Conservation (phyloP, 2,797 vertebrate species). For the Gastrophryne carolinensis region DNA sequence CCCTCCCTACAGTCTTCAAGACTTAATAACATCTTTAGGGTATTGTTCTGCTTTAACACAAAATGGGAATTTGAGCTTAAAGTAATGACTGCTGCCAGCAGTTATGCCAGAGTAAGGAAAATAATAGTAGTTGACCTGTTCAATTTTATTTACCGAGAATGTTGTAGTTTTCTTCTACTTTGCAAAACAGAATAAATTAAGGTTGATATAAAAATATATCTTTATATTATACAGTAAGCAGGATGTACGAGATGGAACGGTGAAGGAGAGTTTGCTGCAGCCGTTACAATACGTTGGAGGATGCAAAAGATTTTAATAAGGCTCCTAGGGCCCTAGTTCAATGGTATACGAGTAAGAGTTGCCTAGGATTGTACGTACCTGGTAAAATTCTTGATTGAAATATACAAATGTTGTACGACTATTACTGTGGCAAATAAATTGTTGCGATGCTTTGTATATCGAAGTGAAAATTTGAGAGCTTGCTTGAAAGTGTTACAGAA, state of each 20-base stretch:
- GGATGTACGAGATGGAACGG: neutral
- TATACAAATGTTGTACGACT: constrained; percentile 11
- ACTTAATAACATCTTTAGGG: too few relatives aligned
- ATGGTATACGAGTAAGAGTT: neutral
- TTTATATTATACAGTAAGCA: neutral
- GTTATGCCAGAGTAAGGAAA: too few relatives aligned
- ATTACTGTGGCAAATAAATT: constrained; percentile 9
- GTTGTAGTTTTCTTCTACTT: neutral
- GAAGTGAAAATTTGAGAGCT: neutral
- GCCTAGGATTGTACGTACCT: neutral
- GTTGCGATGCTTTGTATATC: neutral
- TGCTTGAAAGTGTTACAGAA: neutral
- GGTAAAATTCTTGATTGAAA: constrained; percentile 6
- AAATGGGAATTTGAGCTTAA: too few relatives aligned
- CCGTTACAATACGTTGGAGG: constrained; percentile 5
- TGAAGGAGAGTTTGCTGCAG: neutral
- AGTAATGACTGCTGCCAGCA: too few relatives aligned
- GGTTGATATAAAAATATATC: too few relatives aligned
- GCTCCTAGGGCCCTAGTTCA: neutral
- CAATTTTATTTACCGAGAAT: too few relatives aligned
- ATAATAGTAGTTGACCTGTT: too few relatives aligned
- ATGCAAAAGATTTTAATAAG: constrained; percentile 26
- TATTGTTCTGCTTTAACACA: too few relatives aligned
- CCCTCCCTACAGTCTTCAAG: too few relatives aligned
- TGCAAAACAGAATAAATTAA: neutral